A percentile compares a stretch with the other conserved stretches of the same genome.
phyloP scores from a whole-genome alignment of 2,113 vertebrate genomes.

The Nycticebus coucang region DNA sequence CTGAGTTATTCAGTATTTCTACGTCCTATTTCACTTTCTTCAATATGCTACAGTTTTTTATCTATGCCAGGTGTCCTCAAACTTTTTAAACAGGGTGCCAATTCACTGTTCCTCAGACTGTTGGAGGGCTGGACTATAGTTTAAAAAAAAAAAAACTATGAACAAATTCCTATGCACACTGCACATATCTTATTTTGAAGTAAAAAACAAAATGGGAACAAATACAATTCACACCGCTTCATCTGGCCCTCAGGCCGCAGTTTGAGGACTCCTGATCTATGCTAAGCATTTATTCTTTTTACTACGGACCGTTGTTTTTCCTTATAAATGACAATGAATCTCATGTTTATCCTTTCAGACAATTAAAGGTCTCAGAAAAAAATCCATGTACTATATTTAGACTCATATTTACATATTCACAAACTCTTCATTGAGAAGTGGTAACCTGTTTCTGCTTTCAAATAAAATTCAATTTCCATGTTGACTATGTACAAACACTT shows the following conservation, averaged over 20 bases:
- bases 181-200: too few relatives aligned
- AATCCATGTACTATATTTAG: conserved; percentile 20
- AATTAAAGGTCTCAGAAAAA: conserved; percentile 65
- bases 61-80: neutral
- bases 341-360: neutral
- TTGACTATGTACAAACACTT: conserved; percentile 50
- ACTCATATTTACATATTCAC: conserved; percentile 65
- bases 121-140: too few relatives aligned
- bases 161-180: too few relatives aligned
- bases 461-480: conserved; percentile 64
- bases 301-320: neutral
- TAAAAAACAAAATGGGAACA: too few relatives aligned
- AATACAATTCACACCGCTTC: too few relatives aligned
- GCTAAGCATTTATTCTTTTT: neutral
- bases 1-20: neutral
- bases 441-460: conserved; percentile 64
- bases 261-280: too few relatives aligned
- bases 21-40: neutral
- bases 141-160: too few relatives aligned
- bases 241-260: too few relatives aligned
- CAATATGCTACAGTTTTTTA: neutral
- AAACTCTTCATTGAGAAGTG: conserved; percentile 59
- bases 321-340: neutral
- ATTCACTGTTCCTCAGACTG: too few relatives aligned
- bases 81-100: too few relatives aligned